Percentiles rank a stretch among this genome's conserved stretches.
Conservation (phyloP, 2,113 vertebrate species). For the Morone chrysops region DNA sequence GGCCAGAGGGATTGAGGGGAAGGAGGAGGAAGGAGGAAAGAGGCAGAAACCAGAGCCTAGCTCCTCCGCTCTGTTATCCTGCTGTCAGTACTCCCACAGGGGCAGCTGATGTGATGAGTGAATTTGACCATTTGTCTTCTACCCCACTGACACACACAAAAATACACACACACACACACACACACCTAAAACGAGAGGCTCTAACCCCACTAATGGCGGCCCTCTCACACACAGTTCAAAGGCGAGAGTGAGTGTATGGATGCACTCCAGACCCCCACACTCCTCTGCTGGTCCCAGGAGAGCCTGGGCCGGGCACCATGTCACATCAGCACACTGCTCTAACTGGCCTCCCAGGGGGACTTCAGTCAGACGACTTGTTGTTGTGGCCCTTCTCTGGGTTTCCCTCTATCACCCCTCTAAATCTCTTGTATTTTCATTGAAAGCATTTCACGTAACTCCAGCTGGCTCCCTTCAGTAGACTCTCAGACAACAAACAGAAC, state of each 20-base stretch:
- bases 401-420: slow-evolving; percentile 26
- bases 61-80: slow-evolving; percentile 48
- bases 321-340: slow-evolving; percentile 59
- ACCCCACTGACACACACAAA: slow-evolving; percentile 53
- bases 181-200: slow-evolving; percentile 42
- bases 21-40: slow-evolving; percentile 9
- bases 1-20: slow-evolving; percentile 17
- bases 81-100: slow-evolving; percentile 69
- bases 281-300: slow-evolving; percentile 53
- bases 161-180: slow-evolving; percentile 45
- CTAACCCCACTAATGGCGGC: slow-evolving; percentile 75
- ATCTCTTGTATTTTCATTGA: slow-evolving; percentile 41
- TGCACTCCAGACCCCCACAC: slow-evolving; percentile 64
- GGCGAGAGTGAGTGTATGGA: slow-evolving; percentile 50
- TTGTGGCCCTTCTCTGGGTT: slow-evolving; percentile 20
- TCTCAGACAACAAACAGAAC: slow-evolving; percentile 45
- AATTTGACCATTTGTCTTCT: slow-evolving; percentile 84
- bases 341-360: slow-evolving; percentile 41
- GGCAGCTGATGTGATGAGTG: slow-evolving; percentile 80
- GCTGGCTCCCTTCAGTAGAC: slow-evolving; percentile 16
- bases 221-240: slow-evolving; percentile 73
- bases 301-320: slow-evolving; percentile 46
- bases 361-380: slow-evolving; percentile 46
- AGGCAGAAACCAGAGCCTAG: slow-evolving; percentile 63
- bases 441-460: slow-evolving; percentile 51